These are phyloP conservation scores for Anoplophora glabripennis DNA, from an alignment of 1,140 invertebrate species.

Conservation along the genomic window DNA sequence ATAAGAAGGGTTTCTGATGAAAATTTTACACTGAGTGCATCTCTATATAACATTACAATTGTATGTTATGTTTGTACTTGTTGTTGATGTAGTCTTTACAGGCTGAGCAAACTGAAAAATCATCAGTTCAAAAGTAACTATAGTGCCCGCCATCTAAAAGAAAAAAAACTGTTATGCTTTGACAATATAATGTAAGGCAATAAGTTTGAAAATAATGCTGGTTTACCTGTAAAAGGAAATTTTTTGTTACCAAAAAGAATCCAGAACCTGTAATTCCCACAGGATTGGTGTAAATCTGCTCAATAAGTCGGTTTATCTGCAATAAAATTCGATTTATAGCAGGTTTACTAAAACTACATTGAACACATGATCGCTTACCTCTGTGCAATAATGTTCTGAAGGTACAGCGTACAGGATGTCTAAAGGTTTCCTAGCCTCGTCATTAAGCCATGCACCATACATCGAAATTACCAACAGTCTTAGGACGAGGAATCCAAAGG, in stretches of 20 bases:
- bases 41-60: too few species aligned
- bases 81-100: not conserved
- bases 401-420: slow-evolving; percentile 57
- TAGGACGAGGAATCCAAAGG: slow-evolving; percentile 59
- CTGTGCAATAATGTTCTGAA: slow-evolving; percentile 54
- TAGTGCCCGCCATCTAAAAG: slow-evolving; percentile 65
- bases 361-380: slow-evolving; percentile 50
- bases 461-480: slow-evolving; percentile 58
- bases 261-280: slow-evolving; percentile 61
- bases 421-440: slow-evolving; percentile 58
- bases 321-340: slow-evolving; percentile 4
- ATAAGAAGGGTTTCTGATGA: too few species aligned
- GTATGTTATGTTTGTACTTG: too few species aligned
- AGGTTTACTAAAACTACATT: not conserved
- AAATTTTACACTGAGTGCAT: too few species aligned
- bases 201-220: slow-evolving; percentile 1
- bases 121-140: slow-evolving; percentile 68
- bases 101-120: slow-evolving; percentile 57
- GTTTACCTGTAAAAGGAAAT: slow-evolving; percentile 62
- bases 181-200: too few species aligned
- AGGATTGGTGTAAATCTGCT: slow-evolving; percentile 57
- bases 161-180: slow-evolving; percentile 30
- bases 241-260: slow-evolving; percentile 63
- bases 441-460: slow-evolving; percentile 59
- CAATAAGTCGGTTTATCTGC: slow-evolving; percentile 32